A percentile compares a stretch with the other conserved stretches of the same genome.
These are phyloP conservation scores for Larimichthys crocea DNA, from an alignment of 2,113 vertebrate species.

Conservation along the genomic window DNA sequence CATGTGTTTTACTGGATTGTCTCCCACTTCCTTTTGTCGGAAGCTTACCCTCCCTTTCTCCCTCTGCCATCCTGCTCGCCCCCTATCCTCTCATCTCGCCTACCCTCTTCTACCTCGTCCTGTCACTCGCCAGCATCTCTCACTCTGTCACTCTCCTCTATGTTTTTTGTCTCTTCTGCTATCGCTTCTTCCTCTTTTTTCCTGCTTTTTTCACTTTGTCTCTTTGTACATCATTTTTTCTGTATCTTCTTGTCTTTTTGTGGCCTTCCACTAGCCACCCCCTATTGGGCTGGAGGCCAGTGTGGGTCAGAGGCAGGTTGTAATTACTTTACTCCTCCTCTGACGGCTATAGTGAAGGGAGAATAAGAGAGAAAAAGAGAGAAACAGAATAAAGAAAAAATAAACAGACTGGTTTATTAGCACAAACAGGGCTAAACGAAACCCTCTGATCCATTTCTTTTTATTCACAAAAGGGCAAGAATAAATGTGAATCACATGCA, in stretches of 20 bases:
- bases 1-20: conserved; percentile 74
- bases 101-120: conserved; percentile 58
- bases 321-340: conserved; percentile 73
- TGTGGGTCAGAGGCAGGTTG: conserved; percentile 70
- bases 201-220: not conserved
- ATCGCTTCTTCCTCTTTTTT: not conserved
- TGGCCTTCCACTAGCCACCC: conserved; percentile 14
- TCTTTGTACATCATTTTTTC: not conserved
- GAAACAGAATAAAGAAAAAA: conserved; percentile 14
- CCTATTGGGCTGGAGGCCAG: conserved; percentile 62
- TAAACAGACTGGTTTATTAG: conserved; percentile 15
- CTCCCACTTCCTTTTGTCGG: conserved; percentile 81
- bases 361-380: not conserved
- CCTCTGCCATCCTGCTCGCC: conserved; percentile 62
- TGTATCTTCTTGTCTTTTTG: conserved; percentile 7
- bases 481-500: not conserved
- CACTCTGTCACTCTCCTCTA: not conserved
- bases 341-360: conserved; percentile 41
- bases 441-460: not conserved
- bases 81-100: conserved; percentile 53
- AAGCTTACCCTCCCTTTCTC: conserved; percentile 72
- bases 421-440: conserved; percentile 12
- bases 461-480: not conserved
- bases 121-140: conserved; percentile 36
- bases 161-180: conserved; percentile 1